phyloP scores from a whole-genome alignment of 2,888 invertebrate species.

The Lutraria lutraria region DNA sequence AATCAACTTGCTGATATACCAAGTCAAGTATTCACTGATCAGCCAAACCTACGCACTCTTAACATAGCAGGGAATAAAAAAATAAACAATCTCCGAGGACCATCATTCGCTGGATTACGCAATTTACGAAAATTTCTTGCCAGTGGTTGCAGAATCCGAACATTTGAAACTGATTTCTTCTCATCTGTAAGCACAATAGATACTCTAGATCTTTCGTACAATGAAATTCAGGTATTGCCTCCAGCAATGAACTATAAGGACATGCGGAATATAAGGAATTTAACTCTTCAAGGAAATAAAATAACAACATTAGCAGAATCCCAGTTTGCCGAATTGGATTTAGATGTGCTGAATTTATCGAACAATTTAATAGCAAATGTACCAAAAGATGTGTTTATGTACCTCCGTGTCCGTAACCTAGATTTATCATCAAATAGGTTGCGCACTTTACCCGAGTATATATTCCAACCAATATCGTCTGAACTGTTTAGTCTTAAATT shows the following conservation, averaged over 20 bases:
- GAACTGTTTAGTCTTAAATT: constrained; percentile 74
- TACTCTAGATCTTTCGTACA: constrained; percentile 76
- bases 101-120: constrained; percentile 73
- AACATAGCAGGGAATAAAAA: constrained; percentile 76
- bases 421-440: constrained; percentile 79
- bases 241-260: constrained; percentile 66
- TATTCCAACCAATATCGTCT: constrained; percentile 73
- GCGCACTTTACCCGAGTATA: constrained; percentile 61
- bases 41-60: constrained; percentile 68
- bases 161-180: constrained; percentile 76
- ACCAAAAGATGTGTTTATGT: constrained; percentile 66
- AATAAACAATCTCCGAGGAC: constrained; percentile 66
- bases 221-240: constrained; percentile 74
- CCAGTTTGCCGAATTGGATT: constrained; percentile 75
- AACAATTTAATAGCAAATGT: constrained; percentile 75
- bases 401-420: constrained; percentile 70
- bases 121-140: constrained; percentile 71
- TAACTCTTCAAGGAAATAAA: constrained; percentile 76
- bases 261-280: constrained; percentile 67
- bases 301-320: constrained; percentile 66
- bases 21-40: constrained; percentile 70
- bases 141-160: constrained; percentile 72
- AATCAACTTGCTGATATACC: constrained; percentile 72
- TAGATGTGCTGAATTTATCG: constrained; percentile 76
- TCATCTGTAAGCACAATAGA: constrained; percentile 64